phyloP scores from a whole-genome alignment of 2,113 vertebrate genomes.

The Engraulis encrasicolus region DNA sequence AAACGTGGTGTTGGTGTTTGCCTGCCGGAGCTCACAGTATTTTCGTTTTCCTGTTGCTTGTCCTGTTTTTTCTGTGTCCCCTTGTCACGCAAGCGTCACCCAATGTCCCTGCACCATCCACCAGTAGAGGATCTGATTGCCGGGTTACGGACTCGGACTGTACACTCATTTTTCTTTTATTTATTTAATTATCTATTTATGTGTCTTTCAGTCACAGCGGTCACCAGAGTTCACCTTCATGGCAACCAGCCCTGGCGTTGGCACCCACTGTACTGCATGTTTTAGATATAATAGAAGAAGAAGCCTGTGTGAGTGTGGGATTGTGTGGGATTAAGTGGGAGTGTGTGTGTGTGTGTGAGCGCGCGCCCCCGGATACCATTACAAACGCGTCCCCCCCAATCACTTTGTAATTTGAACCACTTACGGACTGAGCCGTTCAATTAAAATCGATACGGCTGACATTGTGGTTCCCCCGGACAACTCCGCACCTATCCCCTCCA shows the following conservation, averaged over 20 bases:
- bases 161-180: too few relatives aligned
- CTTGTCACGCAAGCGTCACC: slow-evolving; percentile 5
- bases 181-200: background rate
- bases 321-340: too few relatives aligned
- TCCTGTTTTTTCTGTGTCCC: slow-evolving; percentile 30
- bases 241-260: background rate
- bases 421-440: slow-evolving; percentile 46
- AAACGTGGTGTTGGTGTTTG: slow-evolving; percentile 40
- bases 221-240: slow-evolving; percentile 11
- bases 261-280: too few relatives aligned
- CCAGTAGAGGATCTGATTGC: slow-evolving; percentile 13
- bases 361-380: background rate
- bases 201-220: background rate
- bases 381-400: slow-evolving; percentile 47
- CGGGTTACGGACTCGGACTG: too few relatives aligned
- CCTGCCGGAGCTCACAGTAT: too few relatives aligned
- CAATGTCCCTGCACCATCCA: too few relatives aligned
- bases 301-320: too few relatives aligned
- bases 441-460: slow-evolving; percentile 52
- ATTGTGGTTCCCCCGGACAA: slow-evolving; percentile 27
- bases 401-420: slow-evolving; percentile 51
- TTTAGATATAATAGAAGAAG: too few relatives aligned
- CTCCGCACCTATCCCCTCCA: too few relatives aligned
- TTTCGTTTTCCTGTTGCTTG: slow-evolving; percentile 43
- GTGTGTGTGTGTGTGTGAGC: slow-evolving; percentile 17